These are phyloP conservation scores for Parnassius glacialis DNA, from an alignment of 2,888 invertebrate species.

Conservation along the genomic window DNA sequence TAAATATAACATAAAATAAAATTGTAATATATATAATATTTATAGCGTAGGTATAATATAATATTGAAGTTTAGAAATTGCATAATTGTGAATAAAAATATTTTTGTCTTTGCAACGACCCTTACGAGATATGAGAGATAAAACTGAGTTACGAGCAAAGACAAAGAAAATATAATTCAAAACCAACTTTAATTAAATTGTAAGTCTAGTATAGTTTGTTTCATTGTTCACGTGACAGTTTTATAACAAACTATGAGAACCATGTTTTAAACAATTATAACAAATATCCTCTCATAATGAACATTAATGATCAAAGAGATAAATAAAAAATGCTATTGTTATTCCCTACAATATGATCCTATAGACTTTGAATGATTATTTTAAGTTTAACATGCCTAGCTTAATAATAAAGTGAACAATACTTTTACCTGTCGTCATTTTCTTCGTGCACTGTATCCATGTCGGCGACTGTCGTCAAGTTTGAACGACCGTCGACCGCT, in stretches of 20 bases:
- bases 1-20: background rate
- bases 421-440: conserved; percentile 69
- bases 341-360: too few relatives aligned
- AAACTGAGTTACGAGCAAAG: conserved; percentile 47
- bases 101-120: conserved; percentile 37
- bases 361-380: too few relatives aligned
- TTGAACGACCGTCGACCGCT: conserved; percentile 58
- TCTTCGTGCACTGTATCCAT: conserved; percentile 78
- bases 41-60: conserved; percentile 7
- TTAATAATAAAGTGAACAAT: background rate
- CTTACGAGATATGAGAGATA: conserved; percentile 52
- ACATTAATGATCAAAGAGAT: too few relatives aligned
- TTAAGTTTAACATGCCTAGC: too few relatives aligned
- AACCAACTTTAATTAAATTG: conserved; percentile 66
- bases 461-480: conserved; percentile 67
- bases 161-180: conserved; percentile 49
- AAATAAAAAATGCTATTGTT: too few relatives aligned
- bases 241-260: conserved; percentile 3
- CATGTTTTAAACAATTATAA: background rate
- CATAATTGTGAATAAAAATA: conserved; percentile 25
- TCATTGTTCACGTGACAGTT: conserved; percentile 14
- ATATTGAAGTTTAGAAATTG: conserved; percentile 6
- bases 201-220: conserved; percentile 40
- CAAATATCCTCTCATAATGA: background rate
- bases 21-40: background rate